phyloP scores from a whole-genome alignment of 2,113 vertebrate species.

The Amia ocellicauda region DNA sequence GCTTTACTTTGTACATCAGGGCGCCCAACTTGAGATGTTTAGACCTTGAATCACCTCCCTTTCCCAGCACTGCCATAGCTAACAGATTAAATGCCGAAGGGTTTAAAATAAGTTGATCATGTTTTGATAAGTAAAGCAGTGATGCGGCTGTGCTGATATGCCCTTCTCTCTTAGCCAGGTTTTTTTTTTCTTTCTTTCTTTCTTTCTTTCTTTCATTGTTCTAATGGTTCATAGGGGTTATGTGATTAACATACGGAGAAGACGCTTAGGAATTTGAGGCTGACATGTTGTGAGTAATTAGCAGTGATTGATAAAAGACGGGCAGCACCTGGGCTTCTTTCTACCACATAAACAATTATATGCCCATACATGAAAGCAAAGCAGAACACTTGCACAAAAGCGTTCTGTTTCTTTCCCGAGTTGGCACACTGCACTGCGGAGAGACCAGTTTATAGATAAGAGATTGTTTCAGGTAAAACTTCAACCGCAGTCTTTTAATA shows the following conservation, averaged over 20 bases:
- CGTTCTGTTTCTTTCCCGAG: not conserved
- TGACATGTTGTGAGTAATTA: slow-evolving; percentile 68
- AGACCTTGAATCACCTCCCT: slow-evolving; percentile 45
- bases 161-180: not conserved
- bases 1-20: not conserved
- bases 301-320: slow-evolving; percentile 74
- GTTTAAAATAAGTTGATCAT: slow-evolving; percentile 38
- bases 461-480: slow-evolving; percentile 31
- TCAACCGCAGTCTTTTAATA: not conserved
- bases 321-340: slow-evolving; percentile 68
- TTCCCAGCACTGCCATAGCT: slow-evolving; percentile 31
- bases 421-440: slow-evolving; percentile 19
- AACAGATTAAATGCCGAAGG: not conserved
- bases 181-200: too few relatives aligned
- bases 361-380: slow-evolving; percentile 33
- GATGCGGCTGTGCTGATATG: slow-evolving; percentile 37
- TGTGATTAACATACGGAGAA: slow-evolving; percentile 28
- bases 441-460: slow-evolving; percentile 27
- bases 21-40: not conserved
- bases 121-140: slow-evolving; percentile 45
- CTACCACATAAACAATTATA: slow-evolving; percentile 48
- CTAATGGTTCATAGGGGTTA: not conserved
- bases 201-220: too few relatives aligned
- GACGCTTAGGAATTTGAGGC: slow-evolving; percentile 56
- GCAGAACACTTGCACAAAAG: slow-evolving; percentile 23